Conservation (phyloP, 2,113 vertebrate genomes). For the Coregonus clupeaformis region DNA sequence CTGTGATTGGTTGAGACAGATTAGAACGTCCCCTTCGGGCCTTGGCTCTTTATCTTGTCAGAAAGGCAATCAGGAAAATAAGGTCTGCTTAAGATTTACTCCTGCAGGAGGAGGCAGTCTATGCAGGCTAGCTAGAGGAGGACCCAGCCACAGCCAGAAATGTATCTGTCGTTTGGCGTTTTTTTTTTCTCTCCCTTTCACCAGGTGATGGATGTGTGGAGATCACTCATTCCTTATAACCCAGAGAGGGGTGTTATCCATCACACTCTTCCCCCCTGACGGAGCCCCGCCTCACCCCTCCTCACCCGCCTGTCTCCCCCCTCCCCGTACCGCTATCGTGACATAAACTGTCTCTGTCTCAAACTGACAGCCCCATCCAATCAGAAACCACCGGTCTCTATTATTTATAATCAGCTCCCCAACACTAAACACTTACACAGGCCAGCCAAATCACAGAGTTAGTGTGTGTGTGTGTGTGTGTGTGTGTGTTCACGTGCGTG, state of each 20-base stretch:
- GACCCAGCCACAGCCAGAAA: not conserved
- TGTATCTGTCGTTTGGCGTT: not conserved
- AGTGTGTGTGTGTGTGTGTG: not conserved
- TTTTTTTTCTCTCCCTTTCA: not conserved
- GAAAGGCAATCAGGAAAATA: slow-evolving; percentile 11
- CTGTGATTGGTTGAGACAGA: not conserved
- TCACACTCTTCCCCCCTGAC: slow-evolving; percentile 37
- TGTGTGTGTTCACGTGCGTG: too few species aligned
- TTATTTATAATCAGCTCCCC: slow-evolving; percentile 59
- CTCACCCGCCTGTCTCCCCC: not conserved
- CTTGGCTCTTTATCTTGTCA: slow-evolving; percentile 3
- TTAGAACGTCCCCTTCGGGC: not conserved
- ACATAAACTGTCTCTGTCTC: slow-evolving; percentile 53
- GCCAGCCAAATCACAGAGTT: slow-evolving; percentile 4
- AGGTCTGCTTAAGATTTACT: slow-evolving; percentile 7
- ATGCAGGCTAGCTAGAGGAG: not conserved
- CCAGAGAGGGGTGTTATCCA: slow-evolving; percentile 52
- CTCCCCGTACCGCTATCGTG: slow-evolving; percentile 3
- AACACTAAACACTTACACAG: slow-evolving; percentile 1
- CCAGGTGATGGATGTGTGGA: slow-evolving; percentile 54
- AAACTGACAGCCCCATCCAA: slow-evolving; percentile 60
- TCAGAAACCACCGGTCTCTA: slow-evolving; percentile 57
- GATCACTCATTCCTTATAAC: slow-evolving; percentile 55
- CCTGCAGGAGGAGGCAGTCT: not conserved
- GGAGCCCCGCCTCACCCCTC: not conserved